Base-by-base conservation (phyloP, 1,140 invertebrate genomes). In the Euura saliciscinereae region DNA sequence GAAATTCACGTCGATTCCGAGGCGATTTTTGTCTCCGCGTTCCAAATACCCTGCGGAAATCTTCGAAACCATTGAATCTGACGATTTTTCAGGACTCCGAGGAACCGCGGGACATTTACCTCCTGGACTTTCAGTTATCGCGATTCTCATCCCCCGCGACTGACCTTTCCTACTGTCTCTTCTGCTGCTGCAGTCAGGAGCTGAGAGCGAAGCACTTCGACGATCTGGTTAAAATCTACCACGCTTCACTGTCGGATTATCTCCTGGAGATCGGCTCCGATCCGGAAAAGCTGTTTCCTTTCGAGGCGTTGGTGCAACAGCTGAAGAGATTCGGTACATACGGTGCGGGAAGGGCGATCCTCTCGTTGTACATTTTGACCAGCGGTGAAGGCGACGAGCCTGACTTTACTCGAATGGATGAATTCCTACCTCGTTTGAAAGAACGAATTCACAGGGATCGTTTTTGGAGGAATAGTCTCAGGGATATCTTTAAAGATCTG, bases 101-200 rank as follows among this genome's bases (percentile, higher is more conserved):
- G 7, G 73, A 72, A 4, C 81, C 87, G 43, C 75, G 80, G 46
- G 85, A 90, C 46, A 78, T 88, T n/a, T 59, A 68, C 73, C 81
- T 90, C 0, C 74, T 92, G 10, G 91, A 92, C 75, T 90, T 89
- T 78, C 91, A 92, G 79, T 78, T 91, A 8, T 83, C 85, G 8
- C 82, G 89, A 4, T 88, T 89, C 69, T 87, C 88, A 2, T 91
- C 90, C 2, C 91, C 91, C 4, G 86, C 90, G 2, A 87, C 87
- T 2, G 91, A 92, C 73, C 74, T 92, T 66, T 86, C 87, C 0
- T 91, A 91, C 74, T 90, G 89, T 72, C 80, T 92, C 3, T 91
- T 89, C 73, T 86, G 87, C 75, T 88, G 88, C 69, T 89, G 90
- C 0, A 86, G 89, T 42, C 79, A 85, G 69, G 73, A 84, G 6